Evolutionary conservation across 2,797 vertebrate genomes (phyloP).

Genomic region (Nannoperca obscura): DNA sequence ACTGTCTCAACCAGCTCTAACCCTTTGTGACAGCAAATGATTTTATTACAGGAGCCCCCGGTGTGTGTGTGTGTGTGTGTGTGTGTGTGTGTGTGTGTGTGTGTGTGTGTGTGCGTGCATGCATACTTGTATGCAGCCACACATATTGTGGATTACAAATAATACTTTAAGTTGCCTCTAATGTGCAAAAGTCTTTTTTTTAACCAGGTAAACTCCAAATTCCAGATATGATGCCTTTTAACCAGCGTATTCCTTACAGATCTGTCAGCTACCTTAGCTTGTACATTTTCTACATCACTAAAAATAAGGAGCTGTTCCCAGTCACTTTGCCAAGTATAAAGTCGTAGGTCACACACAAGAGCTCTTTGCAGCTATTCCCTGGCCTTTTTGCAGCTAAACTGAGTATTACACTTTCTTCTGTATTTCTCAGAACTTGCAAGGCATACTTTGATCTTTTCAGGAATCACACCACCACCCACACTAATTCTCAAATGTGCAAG

Average conservation of each 20-base stretch:
- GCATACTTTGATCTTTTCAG: constrained; percentile 60
- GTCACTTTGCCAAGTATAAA: constrained; percentile 5
- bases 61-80: no score
- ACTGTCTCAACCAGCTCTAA: no score
- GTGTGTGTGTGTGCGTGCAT: no score
- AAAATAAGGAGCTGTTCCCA: constrained; percentile 13
- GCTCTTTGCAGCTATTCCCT: constrained; percentile 13
- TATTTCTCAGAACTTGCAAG: constrained; percentile 35
- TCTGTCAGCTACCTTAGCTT: background rate
- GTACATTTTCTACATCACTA: background rate
- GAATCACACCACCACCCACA: constrained; percentile 64
- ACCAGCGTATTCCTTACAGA: background rate
- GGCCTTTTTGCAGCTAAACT: constrained; percentile 35
- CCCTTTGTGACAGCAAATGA: no score
- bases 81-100: no score
- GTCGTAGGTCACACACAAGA: constrained; percentile 17
- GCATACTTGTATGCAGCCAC: constrained; percentile 2
- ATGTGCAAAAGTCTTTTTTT: constrained; percentile 17
- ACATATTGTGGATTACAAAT: constrained; percentile 25
- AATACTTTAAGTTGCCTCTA: constrained; percentile 15
- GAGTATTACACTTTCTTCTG: constrained; percentile 31
- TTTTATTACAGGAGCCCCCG: no score
- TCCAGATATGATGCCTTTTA: constrained; percentile 1
- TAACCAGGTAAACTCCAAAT: constrained; percentile 18
- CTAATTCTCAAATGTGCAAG: constrained; percentile 37